Evolutionary conservation across 2,797 vertebrate species (phyloP).

Genomic region (Lagorchestes hirsutus): DNA sequence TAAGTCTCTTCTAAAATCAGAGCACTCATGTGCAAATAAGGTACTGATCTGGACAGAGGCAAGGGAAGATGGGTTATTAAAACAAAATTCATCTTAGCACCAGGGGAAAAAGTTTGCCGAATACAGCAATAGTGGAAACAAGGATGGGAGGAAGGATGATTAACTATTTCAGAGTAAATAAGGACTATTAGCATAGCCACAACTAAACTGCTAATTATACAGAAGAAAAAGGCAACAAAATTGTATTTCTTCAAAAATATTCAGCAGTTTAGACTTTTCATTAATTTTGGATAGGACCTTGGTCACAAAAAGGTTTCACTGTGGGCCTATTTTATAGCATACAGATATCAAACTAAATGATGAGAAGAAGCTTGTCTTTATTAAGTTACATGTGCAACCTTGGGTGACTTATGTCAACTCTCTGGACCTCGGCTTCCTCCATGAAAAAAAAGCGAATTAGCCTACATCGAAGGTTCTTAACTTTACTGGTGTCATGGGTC

Average conservation of each 20-base stretch:
- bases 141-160: not conserved
- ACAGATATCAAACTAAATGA: not conserved
- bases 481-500: not conserved
- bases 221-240: not conserved
- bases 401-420: not conserved
- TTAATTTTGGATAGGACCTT: not conserved
- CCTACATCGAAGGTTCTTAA: not conserved
- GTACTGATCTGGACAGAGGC: not conserved
- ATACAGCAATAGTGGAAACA: not conserved
- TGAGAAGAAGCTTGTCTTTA: not conserved
- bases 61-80: not conserved
- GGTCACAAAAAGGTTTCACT: not conserved
- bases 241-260: not conserved
- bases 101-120: not conserved
- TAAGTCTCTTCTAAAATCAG: not conserved
- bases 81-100: not conserved
- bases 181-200: not conserved
- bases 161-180: not conserved
- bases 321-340: not conserved
- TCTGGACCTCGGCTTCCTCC: not conserved
- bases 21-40: not conserved
- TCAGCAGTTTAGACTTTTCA: not conserved
- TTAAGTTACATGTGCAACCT: not conserved
- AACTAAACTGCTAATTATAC: not conserved
- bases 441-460: not conserved